These are phyloP conservation scores for Antigone vipio DNA, from an alignment of 2,113 vertebrate species.

Conservation along the genomic window DNA sequence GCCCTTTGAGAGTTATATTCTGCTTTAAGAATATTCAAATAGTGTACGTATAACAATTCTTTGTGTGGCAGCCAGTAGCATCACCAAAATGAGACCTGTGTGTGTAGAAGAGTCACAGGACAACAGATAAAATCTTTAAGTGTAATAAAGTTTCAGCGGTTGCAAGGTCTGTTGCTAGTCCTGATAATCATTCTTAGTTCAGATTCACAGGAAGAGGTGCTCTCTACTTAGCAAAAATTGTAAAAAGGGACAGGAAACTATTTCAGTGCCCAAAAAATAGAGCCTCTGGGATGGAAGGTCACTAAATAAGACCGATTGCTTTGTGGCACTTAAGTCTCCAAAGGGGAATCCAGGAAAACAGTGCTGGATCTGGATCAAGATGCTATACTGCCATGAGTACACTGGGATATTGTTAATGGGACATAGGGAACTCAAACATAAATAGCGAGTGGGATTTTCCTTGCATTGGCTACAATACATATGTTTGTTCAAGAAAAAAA, in stretches of 20 bases:
- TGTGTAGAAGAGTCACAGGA: background rate
- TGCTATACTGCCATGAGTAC: constrained; percentile 35
- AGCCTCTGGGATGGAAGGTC: constrained; percentile 54
- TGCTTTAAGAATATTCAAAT: background rate
- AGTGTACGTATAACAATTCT: background rate
- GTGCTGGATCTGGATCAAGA: constrained; percentile 48
- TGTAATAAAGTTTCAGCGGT: fast-evolving
- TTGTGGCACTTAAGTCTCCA: constrained; percentile 58
- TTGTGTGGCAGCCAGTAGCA: background rate
- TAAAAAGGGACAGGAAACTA: constrained; percentile 27
- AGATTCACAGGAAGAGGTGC: background rate
- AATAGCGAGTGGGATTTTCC: constrained; percentile 77
- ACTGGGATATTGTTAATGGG: constrained; percentile 73
- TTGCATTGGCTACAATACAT: constrained; percentile 78
- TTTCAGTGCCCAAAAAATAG: background rate
- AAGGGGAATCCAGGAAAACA: constrained; percentile 64
- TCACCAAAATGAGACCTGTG: background rate
- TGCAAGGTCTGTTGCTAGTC: background rate
- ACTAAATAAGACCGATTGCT: constrained; percentile 43
- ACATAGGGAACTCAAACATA: constrained; percentile 70
- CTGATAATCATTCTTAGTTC: background rate
- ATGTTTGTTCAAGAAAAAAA: constrained; percentile 82
- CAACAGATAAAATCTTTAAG: background rate
- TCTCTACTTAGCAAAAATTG: background rate
- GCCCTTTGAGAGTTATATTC: background rate